These are phyloP conservation scores for Ommatoiulus sabulosus DNA, from an alignment of 2,888 invertebrate genomes.

Conservation along the genomic window DNA sequence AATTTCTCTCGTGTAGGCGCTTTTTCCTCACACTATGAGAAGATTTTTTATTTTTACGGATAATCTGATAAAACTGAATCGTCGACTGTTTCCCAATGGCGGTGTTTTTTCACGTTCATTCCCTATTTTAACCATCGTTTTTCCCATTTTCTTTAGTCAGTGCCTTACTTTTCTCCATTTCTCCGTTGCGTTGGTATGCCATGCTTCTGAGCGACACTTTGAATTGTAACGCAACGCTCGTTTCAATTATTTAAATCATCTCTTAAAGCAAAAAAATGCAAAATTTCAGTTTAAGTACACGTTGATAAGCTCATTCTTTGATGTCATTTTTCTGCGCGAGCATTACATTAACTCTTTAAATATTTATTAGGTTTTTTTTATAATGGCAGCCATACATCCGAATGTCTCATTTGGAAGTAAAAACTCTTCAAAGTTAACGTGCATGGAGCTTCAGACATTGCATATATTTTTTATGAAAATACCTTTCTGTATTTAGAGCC, in stretches of 20 bases:
- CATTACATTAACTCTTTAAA: not conserved
- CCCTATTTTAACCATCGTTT: not conserved
- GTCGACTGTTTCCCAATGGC: not conserved
- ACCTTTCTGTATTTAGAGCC: not conserved
- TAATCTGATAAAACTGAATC: not conserved
- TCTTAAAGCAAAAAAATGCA: not conserved
- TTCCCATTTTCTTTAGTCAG: not conserved
- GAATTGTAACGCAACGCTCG: not conserved
- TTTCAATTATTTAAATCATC: slow-evolving; percentile 14
- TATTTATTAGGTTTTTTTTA: slow-evolving; percentile 1
- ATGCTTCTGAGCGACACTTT: not conserved
- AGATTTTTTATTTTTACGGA: not conserved
- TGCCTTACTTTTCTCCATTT: not conserved
- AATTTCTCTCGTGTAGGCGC: not conserved
- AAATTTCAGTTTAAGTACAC: not conserved
- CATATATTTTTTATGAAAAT: too few relatives aligned
- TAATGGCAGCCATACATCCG: not conserved
- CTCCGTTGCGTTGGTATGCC: not conserved
- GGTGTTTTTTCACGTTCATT: not conserved
- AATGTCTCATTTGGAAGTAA: not conserved
- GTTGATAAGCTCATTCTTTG: slow-evolving; percentile 29
- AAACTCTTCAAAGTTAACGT: not conserved
- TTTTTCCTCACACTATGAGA: not conserved
- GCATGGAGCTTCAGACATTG: not conserved
- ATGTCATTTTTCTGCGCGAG: slow-evolving; percentile 17